These are phyloP conservation scores for Phallusia fumigata DNA, from an alignment of 23 tunicate species.

Conservation along the genomic window DNA sequence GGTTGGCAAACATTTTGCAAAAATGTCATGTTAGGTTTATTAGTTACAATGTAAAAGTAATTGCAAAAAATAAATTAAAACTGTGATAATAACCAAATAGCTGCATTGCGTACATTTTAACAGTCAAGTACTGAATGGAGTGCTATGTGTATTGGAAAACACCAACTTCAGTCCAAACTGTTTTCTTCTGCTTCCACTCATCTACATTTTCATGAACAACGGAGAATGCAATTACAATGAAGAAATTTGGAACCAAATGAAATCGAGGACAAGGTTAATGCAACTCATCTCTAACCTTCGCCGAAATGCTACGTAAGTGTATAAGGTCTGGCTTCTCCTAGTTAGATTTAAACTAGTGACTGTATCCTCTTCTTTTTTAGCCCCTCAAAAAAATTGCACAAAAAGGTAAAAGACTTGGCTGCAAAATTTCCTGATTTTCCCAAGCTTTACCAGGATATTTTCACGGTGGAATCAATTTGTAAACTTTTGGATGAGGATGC, in stretches of 20 bases:
- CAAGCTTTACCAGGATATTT: neutral
- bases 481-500: neutral
- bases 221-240: neutral
- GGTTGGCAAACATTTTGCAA: too few species aligned
- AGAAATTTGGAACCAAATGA: neutral
- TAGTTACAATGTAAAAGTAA: too few species aligned
- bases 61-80: too few species aligned
- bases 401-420: neutral
- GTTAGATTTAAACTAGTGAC: too few species aligned
- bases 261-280: neutral
- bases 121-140: neutral
- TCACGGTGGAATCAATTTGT: neutral
- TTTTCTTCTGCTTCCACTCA: neutral
- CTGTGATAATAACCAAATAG: too few species aligned
- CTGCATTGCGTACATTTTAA: neutral
- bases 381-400: neutral
- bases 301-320: neutral
- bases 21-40: too few species aligned
- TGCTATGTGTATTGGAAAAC: neutral
- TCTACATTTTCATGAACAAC: neutral
- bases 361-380: too few species aligned
- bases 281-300: neutral
- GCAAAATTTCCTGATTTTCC: neutral
- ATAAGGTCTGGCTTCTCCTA: too few species aligned
- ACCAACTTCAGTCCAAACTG: neutral